phyloP scores from a whole-genome alignment of 2,888 invertebrate species.

The Mimachlamys varia region DNA sequence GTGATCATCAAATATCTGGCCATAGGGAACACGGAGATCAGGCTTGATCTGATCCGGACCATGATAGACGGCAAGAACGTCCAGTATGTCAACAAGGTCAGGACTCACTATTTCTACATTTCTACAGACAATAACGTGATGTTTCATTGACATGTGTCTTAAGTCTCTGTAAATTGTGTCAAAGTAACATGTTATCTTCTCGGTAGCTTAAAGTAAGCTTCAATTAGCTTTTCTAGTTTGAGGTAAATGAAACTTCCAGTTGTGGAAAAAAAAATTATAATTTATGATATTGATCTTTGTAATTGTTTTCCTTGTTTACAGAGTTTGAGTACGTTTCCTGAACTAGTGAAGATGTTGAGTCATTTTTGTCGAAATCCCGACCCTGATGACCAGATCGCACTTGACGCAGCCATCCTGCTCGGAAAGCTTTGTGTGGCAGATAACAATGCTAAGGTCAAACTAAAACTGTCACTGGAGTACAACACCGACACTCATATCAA shows the following conservation, averaged over 20 bases:
- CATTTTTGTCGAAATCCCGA: slow-evolving; percentile 76
- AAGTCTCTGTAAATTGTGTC: no score
- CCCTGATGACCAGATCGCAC: slow-evolving; percentile 73
- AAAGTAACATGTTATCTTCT: no score
- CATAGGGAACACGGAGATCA: slow-evolving; percentile 75
- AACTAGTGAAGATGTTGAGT: slow-evolving; percentile 75
- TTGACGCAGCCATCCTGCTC: slow-evolving; percentile 77
- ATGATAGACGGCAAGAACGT: slow-evolving; percentile 77
- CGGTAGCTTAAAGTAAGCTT: no score
- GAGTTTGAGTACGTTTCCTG: slow-evolving; percentile 71
- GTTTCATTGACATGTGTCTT: no score
- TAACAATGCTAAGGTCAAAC: slow-evolving; percentile 72
- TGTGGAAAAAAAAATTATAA: background rate
- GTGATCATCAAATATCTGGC: slow-evolving; percentile 73
- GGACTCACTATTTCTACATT: background rate
- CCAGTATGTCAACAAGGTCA: slow-evolving; percentile 78
- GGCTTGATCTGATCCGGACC: slow-evolving; percentile 73
- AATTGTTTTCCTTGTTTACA: slow-evolving; percentile 57
- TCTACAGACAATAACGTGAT: background rate
- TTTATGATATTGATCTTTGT: background rate
- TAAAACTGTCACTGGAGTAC: slow-evolving; percentile 68
- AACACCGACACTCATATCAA: slow-evolving; percentile 71
- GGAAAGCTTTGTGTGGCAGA: slow-evolving; percentile 77
- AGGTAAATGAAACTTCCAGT: background rate
- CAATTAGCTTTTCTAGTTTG: background rate